Conservation (phyloP, 2,113 vertebrate genomes). For the Physeter macrocephalus region DNA sequence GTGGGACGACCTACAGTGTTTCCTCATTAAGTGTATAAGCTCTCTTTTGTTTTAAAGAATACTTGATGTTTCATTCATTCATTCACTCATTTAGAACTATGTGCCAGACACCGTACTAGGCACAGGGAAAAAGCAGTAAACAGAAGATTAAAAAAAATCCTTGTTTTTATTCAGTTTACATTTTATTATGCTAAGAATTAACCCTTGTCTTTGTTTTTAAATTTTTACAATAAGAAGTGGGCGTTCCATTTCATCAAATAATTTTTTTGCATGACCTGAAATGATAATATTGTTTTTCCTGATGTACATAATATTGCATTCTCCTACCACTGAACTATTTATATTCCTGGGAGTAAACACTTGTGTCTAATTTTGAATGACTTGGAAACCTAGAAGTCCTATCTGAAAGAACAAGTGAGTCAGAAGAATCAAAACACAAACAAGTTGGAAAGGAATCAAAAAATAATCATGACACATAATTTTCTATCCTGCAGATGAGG, state of each 20-base stretch:
- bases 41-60: not conserved
- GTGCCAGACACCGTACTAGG: not conserved
- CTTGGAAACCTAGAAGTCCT: not conserved
- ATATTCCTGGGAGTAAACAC: not conserved
- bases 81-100: not conserved
- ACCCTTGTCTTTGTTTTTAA: not conserved
- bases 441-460: not conserved
- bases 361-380: not conserved
- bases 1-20: accelerated
- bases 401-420: not conserved
- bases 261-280: not conserved
- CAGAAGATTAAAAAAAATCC: not conserved
- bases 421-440: not conserved
- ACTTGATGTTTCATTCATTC: not conserved
- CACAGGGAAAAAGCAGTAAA: not conserved
- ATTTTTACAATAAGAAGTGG: not conserved
- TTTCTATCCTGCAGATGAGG: not conserved
- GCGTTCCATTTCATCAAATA: not conserved
- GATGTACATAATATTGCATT: too few relatives aligned
- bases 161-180: not conserved
- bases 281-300: not conserved
- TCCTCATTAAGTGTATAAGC: accelerated
- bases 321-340: not conserved
- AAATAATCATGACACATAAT: not conserved
- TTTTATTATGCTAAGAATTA: not conserved